These are phyloP conservation scores for Oncorhynchus keta DNA, from an alignment of 2,113 vertebrate genomes.

Conservation along the genomic window DNA sequence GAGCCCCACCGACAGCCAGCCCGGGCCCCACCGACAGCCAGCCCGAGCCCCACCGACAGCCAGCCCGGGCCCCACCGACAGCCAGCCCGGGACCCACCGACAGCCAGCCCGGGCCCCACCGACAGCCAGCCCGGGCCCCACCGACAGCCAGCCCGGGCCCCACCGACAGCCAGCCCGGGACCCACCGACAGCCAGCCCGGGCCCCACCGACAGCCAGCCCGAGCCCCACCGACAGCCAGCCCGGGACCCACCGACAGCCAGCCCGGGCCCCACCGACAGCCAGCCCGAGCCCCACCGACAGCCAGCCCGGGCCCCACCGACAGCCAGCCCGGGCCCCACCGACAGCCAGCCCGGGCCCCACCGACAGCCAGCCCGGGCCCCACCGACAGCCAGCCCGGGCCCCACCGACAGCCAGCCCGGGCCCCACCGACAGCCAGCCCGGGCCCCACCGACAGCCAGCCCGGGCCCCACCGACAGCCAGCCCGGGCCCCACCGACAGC, in stretches of 20 bases:
- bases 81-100: constrained; percentile 39
- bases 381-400: too few relatives aligned
- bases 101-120: neutral
- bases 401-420: too few relatives aligned
- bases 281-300: too few relatives aligned
- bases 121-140: constrained; percentile 6
- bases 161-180: constrained; percentile 27
- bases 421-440: too few relatives aligned
- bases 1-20: constrained; percentile 33
- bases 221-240: too few relatives aligned
- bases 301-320: too few relatives aligned
- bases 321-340: too few relatives aligned
- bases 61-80: constrained; percentile 27
- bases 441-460: too few relatives aligned
- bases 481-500: too few relatives aligned
- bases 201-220: constrained; percentile 28
- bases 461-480: too few relatives aligned
- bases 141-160: constrained; percentile 26
- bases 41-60: constrained; percentile 43
- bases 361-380: too few relatives aligned
- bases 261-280: constrained; percentile 13
- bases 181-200: constrained; percentile 35
- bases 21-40: neutral
- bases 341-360: too few relatives aligned
- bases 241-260: neutral